Evolutionary conservation across 2,888 invertebrate genomes (phyloP).

Genomic region (Harpalus rubripes): DNA sequence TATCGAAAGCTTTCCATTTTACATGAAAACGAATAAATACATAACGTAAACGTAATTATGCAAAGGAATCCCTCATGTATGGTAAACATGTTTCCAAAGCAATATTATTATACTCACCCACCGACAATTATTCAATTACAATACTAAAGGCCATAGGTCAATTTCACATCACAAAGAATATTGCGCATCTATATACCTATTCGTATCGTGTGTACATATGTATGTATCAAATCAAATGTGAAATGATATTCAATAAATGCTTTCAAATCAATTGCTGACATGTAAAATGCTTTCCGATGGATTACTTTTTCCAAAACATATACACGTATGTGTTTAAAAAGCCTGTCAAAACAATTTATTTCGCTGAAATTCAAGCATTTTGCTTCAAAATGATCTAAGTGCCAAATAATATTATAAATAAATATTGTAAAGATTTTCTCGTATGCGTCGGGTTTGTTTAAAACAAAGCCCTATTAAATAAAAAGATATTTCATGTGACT

Average conservation of each 20-base stretch:
- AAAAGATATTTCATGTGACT: constrained; percentile 48
- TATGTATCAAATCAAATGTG: too few relatives aligned
- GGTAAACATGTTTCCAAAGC: background rate
- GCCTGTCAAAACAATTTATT: constrained; percentile 7
- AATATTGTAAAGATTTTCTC: too few relatives aligned
- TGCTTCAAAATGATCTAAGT: background rate
- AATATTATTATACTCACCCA: background rate
- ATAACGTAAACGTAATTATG: constrained; percentile 35
- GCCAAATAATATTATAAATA: too few relatives aligned
- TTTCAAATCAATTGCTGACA: constrained; percentile 1
- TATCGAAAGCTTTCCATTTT: constrained; percentile 47
- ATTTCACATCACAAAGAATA: too few relatives aligned
- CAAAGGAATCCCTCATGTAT: background rate
- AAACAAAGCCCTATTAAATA: constrained; percentile 39
- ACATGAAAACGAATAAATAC: constrained; percentile 32
- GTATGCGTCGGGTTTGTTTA: background rate
- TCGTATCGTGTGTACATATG: too few relatives aligned
- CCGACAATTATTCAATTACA: background rate
- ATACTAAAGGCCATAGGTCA: background rate
- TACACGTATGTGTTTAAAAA: constrained; percentile 1
- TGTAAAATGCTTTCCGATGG: background rate
- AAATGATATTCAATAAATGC: too few relatives aligned
- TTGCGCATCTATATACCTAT: too few relatives aligned
- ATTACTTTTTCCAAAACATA: background rate
- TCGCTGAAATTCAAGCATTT: background rate